Base-by-base conservation (phyloP, 2,797 vertebrate genomes). In the Cheirogaleus major region DNA sequence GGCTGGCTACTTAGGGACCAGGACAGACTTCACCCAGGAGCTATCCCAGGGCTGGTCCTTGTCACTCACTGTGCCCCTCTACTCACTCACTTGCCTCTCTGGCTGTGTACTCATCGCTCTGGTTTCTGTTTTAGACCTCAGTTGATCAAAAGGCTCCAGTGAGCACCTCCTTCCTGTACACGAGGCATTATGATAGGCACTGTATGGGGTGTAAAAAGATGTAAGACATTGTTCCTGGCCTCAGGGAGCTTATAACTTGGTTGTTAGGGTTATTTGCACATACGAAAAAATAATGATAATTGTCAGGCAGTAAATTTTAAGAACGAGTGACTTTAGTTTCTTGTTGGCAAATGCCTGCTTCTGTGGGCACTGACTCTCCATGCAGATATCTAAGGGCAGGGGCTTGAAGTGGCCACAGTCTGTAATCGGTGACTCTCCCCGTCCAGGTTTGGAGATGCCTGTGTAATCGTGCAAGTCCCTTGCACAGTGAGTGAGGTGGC, bases 331-430 rank as follows among this genome's bases (percentile, higher is more conserved):
- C 69, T 27, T 78, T 65, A 65, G 27, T 65, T 89, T 86, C 43
- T 95, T 79, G 41, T 45, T 87, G 61, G 41, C 12, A 91, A 61
- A 70, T 75, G 22, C 75, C 82, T 20, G 4, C 75, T 93, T 84
- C 41, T 30, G 0, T 8, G 20, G 73, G 25, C 43, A 52, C 67
- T 32, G 45, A 18, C n/a, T 84, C 83, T 57, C n/a, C 18, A 1
- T 11, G 3, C 4, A 55, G 4, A 20, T 59, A 35, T 35, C 23
- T 78, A 30, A 52, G 22, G 11, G 32, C 9, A 50, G 70, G 25
- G 13, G 2, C 38, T 61, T 41, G 43, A 83, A 25, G 48, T 32
- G 35, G 32, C 7, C 35, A 25, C 3, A 10, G 9, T 52, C 25
- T 45, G 1, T 30, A 48, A 41, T 41, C 59, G 25, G n/a, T 23